Evolutionary conservation across 2,113 vertebrate genomes (phyloP), one percentile per base, ranked within the genome.

Genomic region (Poeciliopsis occidentalis): DNA sequence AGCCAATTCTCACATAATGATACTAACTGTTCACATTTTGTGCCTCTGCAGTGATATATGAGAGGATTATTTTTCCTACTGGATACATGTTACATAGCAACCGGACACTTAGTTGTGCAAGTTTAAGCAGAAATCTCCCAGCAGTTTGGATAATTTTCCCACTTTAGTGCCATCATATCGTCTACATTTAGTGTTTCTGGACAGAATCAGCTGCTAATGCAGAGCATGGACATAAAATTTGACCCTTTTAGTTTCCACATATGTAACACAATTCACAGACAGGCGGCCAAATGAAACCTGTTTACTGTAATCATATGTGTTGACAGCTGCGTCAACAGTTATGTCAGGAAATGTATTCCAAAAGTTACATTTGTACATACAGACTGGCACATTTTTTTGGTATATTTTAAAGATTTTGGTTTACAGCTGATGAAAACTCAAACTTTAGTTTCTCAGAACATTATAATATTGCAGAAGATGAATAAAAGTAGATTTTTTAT

Each of bases 1-100:
- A 84, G 71, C 63, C 61, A 34, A 85, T 83, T 69, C 77, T 66
- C 34, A 29, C 63, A 37, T 72, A 69, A 85, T 78, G 74, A 62
- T 71, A 44, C 51, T 62, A 30, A 77, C 77, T 64, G 60, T 63
- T 77, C 68, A 34, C 64, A 72, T 68, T 72, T 41, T 29, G 71
- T 60, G 65, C 37, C 76, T 37, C 57, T 26, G 41, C 61, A 67
- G 64, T 64, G 41, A 74, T 6, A 27, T 29, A 1, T 61, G 64
- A 1, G 5, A n/a, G 64, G 41, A 27, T 78, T 62, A 67, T 81
- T 83, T 72, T 12, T 44, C 34, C 30, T 51, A 24, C 24, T 57
- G 51, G 22, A n/a, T n/a, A n/a, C 51, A 22, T 54, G 19, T n/a
- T 57, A 22, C 22, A 57, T 8, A 57, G 24, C 4, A 57, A 57